Percentiles rank a stretch among this genome's conserved stretches.
These are phyloP conservation scores for Propsilocerus akamusi DNA, from an alignment of 1,140 invertebrate species.

Conservation along the genomic window DNA sequence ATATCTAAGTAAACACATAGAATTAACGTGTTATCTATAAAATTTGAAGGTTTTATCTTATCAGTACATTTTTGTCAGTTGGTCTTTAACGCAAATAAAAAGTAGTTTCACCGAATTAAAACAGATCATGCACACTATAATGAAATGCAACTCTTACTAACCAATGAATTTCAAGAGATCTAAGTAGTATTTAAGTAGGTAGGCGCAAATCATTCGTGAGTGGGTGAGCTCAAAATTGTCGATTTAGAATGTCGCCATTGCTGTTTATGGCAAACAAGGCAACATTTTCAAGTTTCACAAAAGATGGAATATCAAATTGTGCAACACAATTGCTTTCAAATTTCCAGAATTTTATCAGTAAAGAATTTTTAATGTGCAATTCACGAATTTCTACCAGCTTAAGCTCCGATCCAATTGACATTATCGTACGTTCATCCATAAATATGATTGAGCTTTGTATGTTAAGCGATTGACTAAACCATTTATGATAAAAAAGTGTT, in stretches of 20 bases:
- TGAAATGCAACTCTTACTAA: too few relatives aligned
- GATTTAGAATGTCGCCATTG: background rate
- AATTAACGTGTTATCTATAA: background rate
- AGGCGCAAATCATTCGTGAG: too few relatives aligned
- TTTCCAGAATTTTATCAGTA: conserved; percentile 17
- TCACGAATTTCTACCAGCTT: conserved; percentile 17
- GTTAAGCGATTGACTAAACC: conserved; percentile 11
- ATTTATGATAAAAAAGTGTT: conserved; percentile 18
- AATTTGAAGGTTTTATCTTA: background rate
- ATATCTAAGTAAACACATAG: background rate
- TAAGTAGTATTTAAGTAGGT: too few relatives aligned
- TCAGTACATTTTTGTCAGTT: conserved; percentile 2
- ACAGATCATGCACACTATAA: too few relatives aligned
- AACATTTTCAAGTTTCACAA: conserved; percentile 13
- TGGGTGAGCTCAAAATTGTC: too few relatives aligned
- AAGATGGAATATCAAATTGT: conserved; percentile 10
- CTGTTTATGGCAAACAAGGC: conserved; percentile 11
- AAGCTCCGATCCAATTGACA: conserved; percentile 10
- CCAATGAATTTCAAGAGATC: too few relatives aligned
- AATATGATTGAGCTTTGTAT: background rate
- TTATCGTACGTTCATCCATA: conserved; percentile 9
- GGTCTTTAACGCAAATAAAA: background rate
- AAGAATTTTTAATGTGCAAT: conserved; percentile 12
- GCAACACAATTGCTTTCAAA: conserved; percentile 8
- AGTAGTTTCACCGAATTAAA: too few relatives aligned